phyloP scores from a whole-genome alignment of 2,888 invertebrate genomes.

The Coenonympha arcania region DNA sequence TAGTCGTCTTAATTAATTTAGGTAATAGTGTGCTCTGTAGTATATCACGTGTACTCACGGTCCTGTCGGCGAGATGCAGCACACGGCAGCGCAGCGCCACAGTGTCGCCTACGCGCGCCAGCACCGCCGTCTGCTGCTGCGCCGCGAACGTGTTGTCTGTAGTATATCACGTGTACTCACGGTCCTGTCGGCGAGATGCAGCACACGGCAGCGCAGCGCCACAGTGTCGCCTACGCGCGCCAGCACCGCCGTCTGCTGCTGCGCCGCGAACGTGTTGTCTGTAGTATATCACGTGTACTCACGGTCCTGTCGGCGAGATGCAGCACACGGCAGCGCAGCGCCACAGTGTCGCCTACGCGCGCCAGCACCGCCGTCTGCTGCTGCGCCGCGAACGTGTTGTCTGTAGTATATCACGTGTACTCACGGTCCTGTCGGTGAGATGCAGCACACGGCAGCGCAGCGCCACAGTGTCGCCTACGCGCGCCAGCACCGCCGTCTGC shows the following conservation, averaged over 20 bases:
- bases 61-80: slow-evolving; percentile 43
- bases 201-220: slow-evolving; percentile 48
- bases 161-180: slow-evolving; percentile 31
- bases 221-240: slow-evolving; percentile 44
- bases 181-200: slow-evolving; percentile 45
- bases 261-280: slow-evolving; percentile 37
- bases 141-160: slow-evolving; percentile 38
- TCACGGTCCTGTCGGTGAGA: background rate
- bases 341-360: slow-evolving; percentile 41
- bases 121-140: slow-evolving; percentile 36
- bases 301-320: slow-evolving; percentile 40
- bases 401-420: slow-evolving; percentile 30
- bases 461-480: slow-evolving; percentile 41
- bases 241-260: slow-evolving; percentile 38
- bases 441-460: slow-evolving; percentile 45
- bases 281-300: background rate
- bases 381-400: slow-evolving; percentile 37
- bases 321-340: slow-evolving; percentile 46
- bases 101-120: slow-evolving; percentile 43
- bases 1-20: too few relatives aligned
- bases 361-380: slow-evolving; percentile 40
- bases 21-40: background rate
- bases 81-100: slow-evolving; percentile 51
- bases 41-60: slow-evolving; percentile 32
- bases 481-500: slow-evolving; percentile 39